Conservation (phyloP, 2,888 invertebrate genomes). For the Euproctis similis region DNA sequence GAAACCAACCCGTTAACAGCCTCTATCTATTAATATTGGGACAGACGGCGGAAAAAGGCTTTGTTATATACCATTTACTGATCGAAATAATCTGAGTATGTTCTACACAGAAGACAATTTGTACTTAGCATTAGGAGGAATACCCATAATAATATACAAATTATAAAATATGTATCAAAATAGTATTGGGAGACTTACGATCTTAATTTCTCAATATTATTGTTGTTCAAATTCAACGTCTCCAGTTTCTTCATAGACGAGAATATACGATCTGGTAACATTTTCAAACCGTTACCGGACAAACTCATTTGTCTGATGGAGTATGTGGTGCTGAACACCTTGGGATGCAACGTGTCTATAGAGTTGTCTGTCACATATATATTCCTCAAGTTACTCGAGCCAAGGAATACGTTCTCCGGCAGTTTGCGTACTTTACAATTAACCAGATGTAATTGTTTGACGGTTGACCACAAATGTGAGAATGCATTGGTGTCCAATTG, state of each 20-base stretch:
- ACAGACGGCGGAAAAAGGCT: too few species aligned
- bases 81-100: not conserved
- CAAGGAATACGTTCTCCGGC: not conserved
- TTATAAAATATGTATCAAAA: not conserved
- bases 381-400: not conserved
- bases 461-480: not conserved
- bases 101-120: not conserved
- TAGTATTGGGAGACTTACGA: not conserved
- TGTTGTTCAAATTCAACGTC: not conserved
- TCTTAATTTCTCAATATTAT: not conserved
- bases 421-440: not conserved
- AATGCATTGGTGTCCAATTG: not conserved
- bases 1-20: too few species aligned
- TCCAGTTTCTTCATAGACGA: not conserved
- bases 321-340: not conserved
- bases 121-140: not conserved
- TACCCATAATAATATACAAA: not conserved
- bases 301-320: not conserved
- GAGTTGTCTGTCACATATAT: not conserved
- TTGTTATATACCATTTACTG: not conserved
- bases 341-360: not conserved
- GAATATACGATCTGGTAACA: not conserved
- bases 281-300: not conserved
- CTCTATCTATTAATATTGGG: too few species aligned
- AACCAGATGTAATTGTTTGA: not conserved